Evolutionary conservation across 2,888 invertebrate species (phyloP), one percentile per base, ranked within the genome.

Genomic region (Hydropsyche betteni): DNA sequence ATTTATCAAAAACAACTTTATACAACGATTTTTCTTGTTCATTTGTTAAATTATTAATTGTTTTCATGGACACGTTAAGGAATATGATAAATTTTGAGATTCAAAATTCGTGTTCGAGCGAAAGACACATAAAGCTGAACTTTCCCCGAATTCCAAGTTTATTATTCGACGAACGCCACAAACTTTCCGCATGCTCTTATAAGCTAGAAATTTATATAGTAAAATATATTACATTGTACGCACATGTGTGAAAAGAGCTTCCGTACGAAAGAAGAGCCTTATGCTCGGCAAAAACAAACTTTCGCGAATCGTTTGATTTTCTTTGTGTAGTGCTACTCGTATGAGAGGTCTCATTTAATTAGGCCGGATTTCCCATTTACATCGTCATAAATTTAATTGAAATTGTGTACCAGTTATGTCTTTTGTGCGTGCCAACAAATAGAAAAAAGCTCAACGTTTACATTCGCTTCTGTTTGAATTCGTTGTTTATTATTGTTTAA

Each of bases 131-230:
- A 58, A 58, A 16, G 64, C 34, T 34, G 7, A 64, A 64, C 34
- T 64, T 64, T 64, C 64, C 34, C 36, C 64, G 64, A 34, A 64
- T 64, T 64, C 64, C 12, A 33, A 64, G 64, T 64, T 64, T 64
- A 64, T 64, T 64, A 64, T 64, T 64, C 64, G 1, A 34, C n/a
- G 36, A 64, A 64, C 36, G 36, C 64, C 64, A n/a, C 64, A 64
- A 64, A 64, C 36, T 64, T 64, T 36, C 34, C 64, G n/a, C 64
- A 36, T 34, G 64, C 36, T 34, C 64, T 64, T n/a, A 64, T 64
- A 64, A n/a, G 64, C 3, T 7, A 64, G 12, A 61, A 33, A 61
- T 44, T 44, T 44, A 44, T 44, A 44, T 44, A 44, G 2, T 44
- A 10, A 44, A 8, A 44, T 44, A 44, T 44, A 44, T 44, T 44